Percentiles rank a stretch among this genome's conserved stretches.
Conservation (phyloP, 2,888 invertebrate genomes). For the Drepana falcataria region DNA sequence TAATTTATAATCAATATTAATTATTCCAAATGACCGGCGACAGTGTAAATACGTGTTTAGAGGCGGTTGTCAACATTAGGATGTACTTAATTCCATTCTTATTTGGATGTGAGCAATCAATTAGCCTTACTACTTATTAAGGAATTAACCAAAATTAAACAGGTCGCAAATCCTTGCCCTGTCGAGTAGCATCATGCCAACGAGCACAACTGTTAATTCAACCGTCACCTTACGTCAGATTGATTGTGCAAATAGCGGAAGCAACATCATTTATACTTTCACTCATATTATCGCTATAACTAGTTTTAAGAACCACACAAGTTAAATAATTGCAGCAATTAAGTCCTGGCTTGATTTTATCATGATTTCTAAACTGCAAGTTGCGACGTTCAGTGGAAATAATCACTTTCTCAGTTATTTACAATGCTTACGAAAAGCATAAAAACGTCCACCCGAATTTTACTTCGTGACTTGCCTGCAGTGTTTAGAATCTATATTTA, state of each 20-base stretch:
- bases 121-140: no score
- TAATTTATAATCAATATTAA: no score
- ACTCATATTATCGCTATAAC: constrained; percentile 33
- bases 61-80: no score
- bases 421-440: neutral
- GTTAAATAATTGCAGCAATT: constrained; percentile 27
- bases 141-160: no score
- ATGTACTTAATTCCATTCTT: no score
- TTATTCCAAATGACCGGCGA: no score
- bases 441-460: neutral
- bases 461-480: neutral
- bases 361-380: constrained; percentile 1
- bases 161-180: neutral
- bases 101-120: no score
- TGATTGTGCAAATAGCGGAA: constrained; percentile 55
- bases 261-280: constrained; percentile 42
- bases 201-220: constrained; percentile 18
- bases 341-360: constrained; percentile 4
- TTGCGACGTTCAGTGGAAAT: no score
- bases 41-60: no score
- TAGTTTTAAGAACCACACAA: constrained; percentile 30
- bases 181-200: neutral
- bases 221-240: constrained; percentile 42
- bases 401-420: no score
- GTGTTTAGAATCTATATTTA: neutral